Conservation (phyloP, 37 sponge, comb jelly and placozoan genomes). For the Hexactinellida sp. region DNA sequence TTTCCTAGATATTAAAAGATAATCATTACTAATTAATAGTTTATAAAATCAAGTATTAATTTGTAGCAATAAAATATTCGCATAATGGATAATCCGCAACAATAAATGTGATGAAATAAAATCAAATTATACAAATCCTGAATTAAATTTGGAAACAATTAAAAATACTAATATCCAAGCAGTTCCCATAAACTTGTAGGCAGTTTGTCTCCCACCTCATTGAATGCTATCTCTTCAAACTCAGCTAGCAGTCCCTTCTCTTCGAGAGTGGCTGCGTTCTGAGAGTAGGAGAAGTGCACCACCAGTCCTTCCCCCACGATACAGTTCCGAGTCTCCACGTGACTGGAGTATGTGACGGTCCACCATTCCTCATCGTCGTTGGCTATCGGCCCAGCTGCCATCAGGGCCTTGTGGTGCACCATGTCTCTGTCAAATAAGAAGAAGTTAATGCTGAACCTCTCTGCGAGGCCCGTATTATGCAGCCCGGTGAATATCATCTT, state of each 20-base stretch:
- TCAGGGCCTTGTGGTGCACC: neutral
- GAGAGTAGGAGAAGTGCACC: slow-evolving; percentile 12
- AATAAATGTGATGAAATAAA: too few relatives aligned
- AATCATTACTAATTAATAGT: neutral
- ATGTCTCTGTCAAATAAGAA: neutral
- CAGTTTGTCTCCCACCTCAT: neutral
- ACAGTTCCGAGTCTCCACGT: neutral
- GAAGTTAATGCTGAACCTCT: slow-evolving; percentile 8
- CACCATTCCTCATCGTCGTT: slow-evolving; percentile 8
- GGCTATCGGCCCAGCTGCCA: neutral
- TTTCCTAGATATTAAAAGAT: neutral
- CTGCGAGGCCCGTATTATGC: neutral
- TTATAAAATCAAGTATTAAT: too few relatives aligned
- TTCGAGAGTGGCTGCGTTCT: neutral
- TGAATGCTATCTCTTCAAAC: neutral
- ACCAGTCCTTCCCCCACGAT: neutral
- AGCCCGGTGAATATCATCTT: neutral
- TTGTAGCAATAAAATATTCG: too few relatives aligned
- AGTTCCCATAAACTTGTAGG: neutral
- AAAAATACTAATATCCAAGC: too few relatives aligned
- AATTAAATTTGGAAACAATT: too few relatives aligned
- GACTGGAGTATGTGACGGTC: neutral
- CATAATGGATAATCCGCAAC: too few relatives aligned
- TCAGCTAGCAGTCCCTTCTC: neutral
- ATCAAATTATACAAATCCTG: too few relatives aligned